A percentile compares a stretch with the other conserved stretches of the same genome.
Conservation (phyloP, 2,888 invertebrate species). For the Patella caerulea region DNA sequence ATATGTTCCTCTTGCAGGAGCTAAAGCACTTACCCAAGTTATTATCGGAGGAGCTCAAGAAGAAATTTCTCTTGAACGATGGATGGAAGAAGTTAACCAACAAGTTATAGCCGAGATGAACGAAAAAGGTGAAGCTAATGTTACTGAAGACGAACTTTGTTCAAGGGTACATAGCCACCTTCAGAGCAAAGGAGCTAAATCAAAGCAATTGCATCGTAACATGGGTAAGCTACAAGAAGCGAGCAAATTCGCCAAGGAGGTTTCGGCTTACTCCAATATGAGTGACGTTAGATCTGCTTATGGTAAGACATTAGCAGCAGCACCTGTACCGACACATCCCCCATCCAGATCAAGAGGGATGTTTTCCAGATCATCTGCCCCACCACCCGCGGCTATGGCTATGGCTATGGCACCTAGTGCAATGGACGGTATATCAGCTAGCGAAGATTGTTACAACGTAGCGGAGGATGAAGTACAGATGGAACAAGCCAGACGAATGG, state of each 20-base stretch:
- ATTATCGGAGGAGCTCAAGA: conserved; percentile 66
- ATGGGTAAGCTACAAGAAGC: conserved; percentile 31
- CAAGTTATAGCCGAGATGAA: conserved; percentile 50
- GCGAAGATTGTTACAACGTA: conserved; percentile 35
- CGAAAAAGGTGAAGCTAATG: conserved; percentile 39
- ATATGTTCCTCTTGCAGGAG: conserved; percentile 62
- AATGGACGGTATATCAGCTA: background rate
- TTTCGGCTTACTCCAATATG: conserved; percentile 38
- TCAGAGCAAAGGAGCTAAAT: conserved; percentile 35
- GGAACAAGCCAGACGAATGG: conserved; percentile 45
- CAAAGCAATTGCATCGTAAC: conserved; percentile 44
- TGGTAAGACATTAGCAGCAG: conserved; percentile 11
- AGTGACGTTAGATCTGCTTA: conserved; percentile 36
- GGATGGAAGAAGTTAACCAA: conserved; percentile 58
- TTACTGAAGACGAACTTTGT: conserved; percentile 45
- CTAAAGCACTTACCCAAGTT: conserved; percentile 55
- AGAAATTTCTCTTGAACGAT: conserved; percentile 63
- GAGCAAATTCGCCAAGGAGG: conserved; percentile 32
- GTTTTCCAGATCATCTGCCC: background rate
- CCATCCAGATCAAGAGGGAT: background rate
- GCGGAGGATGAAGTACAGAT: conserved; percentile 39
- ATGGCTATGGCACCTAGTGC: background rate
- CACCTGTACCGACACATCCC: background rate
- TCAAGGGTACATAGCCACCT: conserved; percentile 38
- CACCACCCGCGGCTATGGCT: background rate